Base-by-base conservation (phyloP, 2,888 invertebrate species). In the Plagiodera versicolora region DNA sequence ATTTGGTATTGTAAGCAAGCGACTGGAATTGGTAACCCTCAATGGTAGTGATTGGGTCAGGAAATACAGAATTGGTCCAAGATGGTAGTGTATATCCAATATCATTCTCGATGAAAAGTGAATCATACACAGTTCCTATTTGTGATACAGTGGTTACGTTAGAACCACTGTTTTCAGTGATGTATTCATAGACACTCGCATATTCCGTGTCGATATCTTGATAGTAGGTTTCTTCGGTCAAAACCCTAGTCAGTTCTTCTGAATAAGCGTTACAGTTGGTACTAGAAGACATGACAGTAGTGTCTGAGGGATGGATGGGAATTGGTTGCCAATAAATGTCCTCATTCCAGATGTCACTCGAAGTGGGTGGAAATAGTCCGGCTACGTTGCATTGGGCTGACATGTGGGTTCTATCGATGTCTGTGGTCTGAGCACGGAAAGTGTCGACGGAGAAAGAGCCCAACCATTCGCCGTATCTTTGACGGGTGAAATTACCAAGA, bases 381-480 rank as follows among this genome's bases (percentile, higher is more conserved):
- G 92, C 90, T 64, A 93, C 81, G 75, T 91, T 88, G 1, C 87
- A 83, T 73, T 88, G 84, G 0, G 91, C 94, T 63, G 92, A 92
- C 89, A 92, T 92, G 9, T 94, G 79, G 0, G 94, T 92, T 28
- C 95, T 86, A 79, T 95, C 93, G 18, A 89, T 87, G 79, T 94
- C 91, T 0, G 94, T 92, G 52, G 92, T 90, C 57, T 82, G 79
- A 1, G 87, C 78, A 67, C 80, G 80, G 30, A 88, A 80, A 72
- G 86, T 80, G 20, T 82, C 76, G 18, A 74, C 76, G 6, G 81
- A 79, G 72, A 87, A 89, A 4, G 69, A 72, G 1, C 75, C 69
- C 32, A 87, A 62, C 45, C 88, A 82, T 70, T 86, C 81, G 39
- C 80, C 75, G 77, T 93, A 94, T 16, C 90, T 84, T 51, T 82